Percentiles rank a stretch among this genome's conserved stretches.
These are phyloP conservation scores for Entomyzon cyanotis DNA, from an alignment of 2,113 vertebrate species.

Conservation along the genomic window DNA sequence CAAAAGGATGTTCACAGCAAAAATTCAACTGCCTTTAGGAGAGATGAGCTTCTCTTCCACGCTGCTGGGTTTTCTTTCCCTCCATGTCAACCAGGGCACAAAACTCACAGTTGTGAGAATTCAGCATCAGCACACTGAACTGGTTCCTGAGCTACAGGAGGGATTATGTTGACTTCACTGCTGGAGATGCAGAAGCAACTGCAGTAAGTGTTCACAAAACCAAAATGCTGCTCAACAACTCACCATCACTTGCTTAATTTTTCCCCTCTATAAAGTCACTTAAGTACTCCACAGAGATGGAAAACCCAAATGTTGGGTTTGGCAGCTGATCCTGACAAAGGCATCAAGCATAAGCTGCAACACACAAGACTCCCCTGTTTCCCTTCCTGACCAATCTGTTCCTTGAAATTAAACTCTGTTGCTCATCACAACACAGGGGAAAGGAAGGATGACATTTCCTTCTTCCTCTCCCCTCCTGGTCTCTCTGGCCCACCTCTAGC, in stretches of 20 bases:
- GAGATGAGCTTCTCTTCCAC: not conserved
- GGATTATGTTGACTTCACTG: not conserved
- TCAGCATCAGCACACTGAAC: not conserved
- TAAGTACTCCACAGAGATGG: not conserved
- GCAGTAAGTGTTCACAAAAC: not conserved
- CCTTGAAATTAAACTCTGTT: not conserved
- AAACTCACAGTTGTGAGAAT: not conserved
- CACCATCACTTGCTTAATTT: not conserved
- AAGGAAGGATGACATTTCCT: not conserved
- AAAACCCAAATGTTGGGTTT: not conserved
- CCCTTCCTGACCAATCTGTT: not conserved
- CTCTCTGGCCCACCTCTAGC: not conserved
- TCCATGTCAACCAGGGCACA: accelerated
- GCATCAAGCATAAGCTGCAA: not conserved
- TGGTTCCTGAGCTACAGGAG: not conserved
- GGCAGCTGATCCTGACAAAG: not conserved
- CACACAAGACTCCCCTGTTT: not conserved
- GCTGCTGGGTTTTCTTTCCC: not conserved
- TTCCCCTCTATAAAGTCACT: not conserved
- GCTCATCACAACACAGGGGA: not conserved
- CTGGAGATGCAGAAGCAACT: not conserved
- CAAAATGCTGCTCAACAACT: not conserved
- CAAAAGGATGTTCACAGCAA: not conserved
- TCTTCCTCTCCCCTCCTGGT: not conserved
- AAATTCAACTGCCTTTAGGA: not conserved